Percentiles rank a stretch among this genome's conserved stretches.
Conservation (phyloP, 2,113 vertebrate species). For the Rhipidura dahli region DNA sequence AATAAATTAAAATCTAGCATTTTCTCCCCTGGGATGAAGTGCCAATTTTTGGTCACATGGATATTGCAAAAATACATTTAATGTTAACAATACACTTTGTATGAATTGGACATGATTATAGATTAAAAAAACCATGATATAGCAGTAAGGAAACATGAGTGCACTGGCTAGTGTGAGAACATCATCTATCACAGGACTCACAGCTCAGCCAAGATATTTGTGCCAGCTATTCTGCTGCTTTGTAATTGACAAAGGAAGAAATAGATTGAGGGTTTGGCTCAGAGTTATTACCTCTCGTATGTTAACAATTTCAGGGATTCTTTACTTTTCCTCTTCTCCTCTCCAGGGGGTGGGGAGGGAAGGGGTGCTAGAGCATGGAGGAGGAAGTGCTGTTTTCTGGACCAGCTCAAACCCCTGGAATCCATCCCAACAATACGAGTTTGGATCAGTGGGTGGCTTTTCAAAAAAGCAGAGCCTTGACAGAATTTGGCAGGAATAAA, state of each 20-base stretch:
- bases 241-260: conserved; percentile 13
- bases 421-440: not conserved
- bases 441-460: not conserved
- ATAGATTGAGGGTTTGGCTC: not conserved
- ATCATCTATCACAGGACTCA: not conserved
- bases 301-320: not conserved
- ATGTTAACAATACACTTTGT: not conserved
- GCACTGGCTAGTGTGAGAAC: not conserved
- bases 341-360: not conserved
- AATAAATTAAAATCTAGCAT: not conserved
- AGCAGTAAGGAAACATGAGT: not conserved
- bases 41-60: not conserved
- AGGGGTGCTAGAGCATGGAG: not conserved
- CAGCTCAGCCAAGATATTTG: not conserved
- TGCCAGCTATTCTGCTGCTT: not conserved
- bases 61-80: not conserved
- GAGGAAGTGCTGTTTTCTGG: not conserved
- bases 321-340: not conserved
- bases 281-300: not conserved
- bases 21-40: not conserved
- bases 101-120: not conserved
- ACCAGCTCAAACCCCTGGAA: not conserved
- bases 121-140: not conserved
- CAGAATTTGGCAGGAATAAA: not conserved
- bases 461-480: not conserved